Conservation (phyloP, 2,888 invertebrate species). For the Aphidoletes aphidimyza region DNA sequence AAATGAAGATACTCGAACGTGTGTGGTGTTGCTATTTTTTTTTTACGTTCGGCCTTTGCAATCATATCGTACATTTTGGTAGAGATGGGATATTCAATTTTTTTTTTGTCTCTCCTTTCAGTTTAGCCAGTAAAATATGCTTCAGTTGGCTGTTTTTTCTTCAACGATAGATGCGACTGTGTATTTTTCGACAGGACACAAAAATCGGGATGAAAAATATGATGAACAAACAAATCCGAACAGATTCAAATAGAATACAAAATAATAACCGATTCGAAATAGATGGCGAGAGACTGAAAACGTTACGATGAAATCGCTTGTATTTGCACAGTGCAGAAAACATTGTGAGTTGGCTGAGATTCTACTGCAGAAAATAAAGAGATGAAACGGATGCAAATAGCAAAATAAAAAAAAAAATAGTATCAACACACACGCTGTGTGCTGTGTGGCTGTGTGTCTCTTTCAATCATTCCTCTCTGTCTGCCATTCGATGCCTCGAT, state of each 20-base stretch:
- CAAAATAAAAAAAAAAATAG: neutral
- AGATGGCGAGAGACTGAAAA: neutral
- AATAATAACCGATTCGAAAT: conserved; percentile 41
- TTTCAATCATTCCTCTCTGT: neutral
- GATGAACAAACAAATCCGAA: conserved; percentile 52
- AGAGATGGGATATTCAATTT: neutral
- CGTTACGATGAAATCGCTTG: neutral
- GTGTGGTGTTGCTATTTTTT: neutral
- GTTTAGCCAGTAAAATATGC: conserved; percentile 12
- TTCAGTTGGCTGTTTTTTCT: conserved; percentile 8
- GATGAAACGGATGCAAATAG: conserved; percentile 36
- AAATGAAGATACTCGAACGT: conserved; percentile 48
- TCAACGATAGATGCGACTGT: neutral
- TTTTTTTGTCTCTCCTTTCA: neutral
- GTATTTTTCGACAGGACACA: neutral
- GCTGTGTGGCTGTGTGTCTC: neutral
- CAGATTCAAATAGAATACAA: conserved; percentile 45
- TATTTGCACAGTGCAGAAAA: conserved; percentile 39
- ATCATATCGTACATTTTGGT: neutral
- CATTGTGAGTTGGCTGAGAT: neutral
- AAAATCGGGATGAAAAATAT: conserved; percentile 28
- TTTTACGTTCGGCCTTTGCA: neutral
- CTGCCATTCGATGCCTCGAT: neutral
- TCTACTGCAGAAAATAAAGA: conserved; percentile 34
- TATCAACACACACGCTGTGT: neutral